Evolutionary conservation across 2,888 invertebrate species (phyloP), one percentile per base, ranked within the genome.

Genomic region (Escarpia spicata): DNA sequence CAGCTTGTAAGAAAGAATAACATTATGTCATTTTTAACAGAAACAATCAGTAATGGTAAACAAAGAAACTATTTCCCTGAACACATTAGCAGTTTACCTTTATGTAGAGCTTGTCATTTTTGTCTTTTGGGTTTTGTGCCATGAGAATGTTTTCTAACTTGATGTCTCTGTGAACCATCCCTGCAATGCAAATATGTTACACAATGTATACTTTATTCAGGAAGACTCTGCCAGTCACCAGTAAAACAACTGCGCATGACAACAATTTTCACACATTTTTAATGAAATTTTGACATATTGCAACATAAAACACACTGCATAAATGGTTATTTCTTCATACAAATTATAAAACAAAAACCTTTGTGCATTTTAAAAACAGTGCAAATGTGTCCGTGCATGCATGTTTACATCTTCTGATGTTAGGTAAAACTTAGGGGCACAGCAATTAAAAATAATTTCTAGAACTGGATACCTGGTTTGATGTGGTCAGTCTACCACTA

Each of bases 121-220:
- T 95, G 94, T 97, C 96, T 31, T 96, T 94, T 2, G 97, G 97
- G 95, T 97, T 97, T 91, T 96, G 95, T 92, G 97, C 96, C 37
- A 97, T 95, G 93, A 97, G 95, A 93, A 96, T 96, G 94, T 96
- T 96, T 93, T 96, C 96, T 93, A 96, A 94, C 93, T 96, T 96
- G 75, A 96, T 94, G 94, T 96, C 96, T 94, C 96, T 94, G 94
- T 96, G 96, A 44, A 96, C 96, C 94, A 96, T 96, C 93, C 96
- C 96, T 96, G 95, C 31, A 95, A 94, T 91, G 75, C n/a, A 75
- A 15, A 75, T 19, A 26, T 75, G 75, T 75, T 19, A 75, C 26
- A 60, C 60, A 19, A 19, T 60, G 60, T 60, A 19, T 15, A 19
- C 15, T 60, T 60, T 60, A 15, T 1, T 0, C 60, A 60, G 60